These are phyloP conservation scores for Cercocebus atys DNA, from an alignment of 2,113 vertebrate species.

Conservation along the genomic window DNA sequence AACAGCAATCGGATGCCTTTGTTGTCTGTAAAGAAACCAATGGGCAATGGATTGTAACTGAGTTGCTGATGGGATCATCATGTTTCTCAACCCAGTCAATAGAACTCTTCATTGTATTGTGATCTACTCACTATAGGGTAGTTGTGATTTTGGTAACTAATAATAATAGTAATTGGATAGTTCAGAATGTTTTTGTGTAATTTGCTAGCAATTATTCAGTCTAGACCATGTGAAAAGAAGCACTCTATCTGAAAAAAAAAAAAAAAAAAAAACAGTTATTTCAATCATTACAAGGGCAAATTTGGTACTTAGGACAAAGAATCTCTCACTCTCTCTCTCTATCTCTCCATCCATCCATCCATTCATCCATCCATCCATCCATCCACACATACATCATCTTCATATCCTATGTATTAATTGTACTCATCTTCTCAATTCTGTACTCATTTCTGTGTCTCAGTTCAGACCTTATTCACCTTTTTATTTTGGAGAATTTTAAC, in stretches of 20 bases:
- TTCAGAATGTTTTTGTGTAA: neutral
- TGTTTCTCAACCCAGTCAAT: neutral
- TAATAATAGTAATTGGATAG: neutral
- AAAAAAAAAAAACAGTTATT: neutral
- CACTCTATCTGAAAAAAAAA: neutral
- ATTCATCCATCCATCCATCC: neutral
- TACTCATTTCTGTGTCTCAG: neutral
- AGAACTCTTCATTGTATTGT: neutral
- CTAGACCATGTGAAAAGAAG: neutral
- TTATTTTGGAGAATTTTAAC: constrained; percentile 10
- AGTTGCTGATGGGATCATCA: neutral
- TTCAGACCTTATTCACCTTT: neutral
- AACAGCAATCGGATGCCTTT: neutral
- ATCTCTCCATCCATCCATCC: neutral
- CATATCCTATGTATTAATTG: neutral
- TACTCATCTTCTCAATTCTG: neutral
- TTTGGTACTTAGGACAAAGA: neutral
- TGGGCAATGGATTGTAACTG: neutral
- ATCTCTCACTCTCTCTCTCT: too few relatives aligned
- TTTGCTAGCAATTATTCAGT: neutral
- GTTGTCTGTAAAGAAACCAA: neutral
- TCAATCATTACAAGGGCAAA: neutral
- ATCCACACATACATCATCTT: neutral
- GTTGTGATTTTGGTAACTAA: neutral
- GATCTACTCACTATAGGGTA: neutral